Evolutionary conservation across 1,140 invertebrate genomes (phyloP).

Genomic region (Anoplolepis gracilipes): DNA sequence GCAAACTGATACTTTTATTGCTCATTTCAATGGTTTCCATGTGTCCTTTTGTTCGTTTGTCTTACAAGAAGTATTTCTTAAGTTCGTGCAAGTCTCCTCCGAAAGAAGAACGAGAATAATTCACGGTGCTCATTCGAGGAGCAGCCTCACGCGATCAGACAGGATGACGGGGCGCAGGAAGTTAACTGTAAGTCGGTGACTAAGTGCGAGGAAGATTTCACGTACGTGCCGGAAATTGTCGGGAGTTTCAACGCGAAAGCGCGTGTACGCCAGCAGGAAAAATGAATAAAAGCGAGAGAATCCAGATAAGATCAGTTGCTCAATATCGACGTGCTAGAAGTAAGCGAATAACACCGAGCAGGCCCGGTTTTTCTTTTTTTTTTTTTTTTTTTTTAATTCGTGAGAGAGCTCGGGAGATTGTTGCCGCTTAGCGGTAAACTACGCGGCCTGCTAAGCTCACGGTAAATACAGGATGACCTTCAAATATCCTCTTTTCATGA

Average conservation of each 20-base stretch:
- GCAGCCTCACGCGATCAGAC: conserved; percentile 64
- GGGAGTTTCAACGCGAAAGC: conserved; percentile 33
- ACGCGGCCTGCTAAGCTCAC: conserved; percentile 13
- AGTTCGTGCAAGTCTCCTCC: not conserved
- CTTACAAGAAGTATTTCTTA: not conserved
- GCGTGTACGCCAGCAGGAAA: conserved; percentile 4
- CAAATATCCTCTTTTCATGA: not conserved
- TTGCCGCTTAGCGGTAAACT: conserved; percentile 45
- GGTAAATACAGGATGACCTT: conserved; percentile 8
- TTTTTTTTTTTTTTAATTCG: no score
- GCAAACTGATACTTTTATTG: no score
- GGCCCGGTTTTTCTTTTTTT: conserved; percentile 2
- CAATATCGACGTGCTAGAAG: not conserved
- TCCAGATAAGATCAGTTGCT: conserved; percentile 34
- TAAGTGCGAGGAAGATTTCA: conserved; percentile 70
- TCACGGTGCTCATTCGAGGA: not conserved
- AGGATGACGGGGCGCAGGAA: conserved; percentile 65
- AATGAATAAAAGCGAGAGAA: conserved; percentile 35
- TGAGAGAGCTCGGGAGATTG: conserved; percentile 15
- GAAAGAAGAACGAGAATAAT: not conserved
- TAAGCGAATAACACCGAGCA: not conserved
- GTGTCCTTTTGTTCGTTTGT: no score
- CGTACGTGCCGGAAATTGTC: conserved; percentile 69
- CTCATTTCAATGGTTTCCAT: no score
- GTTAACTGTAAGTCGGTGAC: conserved; percentile 74